Base-by-base conservation (phyloP, 2,888 invertebrate species). In the Odontomyia ornata region DNA sequence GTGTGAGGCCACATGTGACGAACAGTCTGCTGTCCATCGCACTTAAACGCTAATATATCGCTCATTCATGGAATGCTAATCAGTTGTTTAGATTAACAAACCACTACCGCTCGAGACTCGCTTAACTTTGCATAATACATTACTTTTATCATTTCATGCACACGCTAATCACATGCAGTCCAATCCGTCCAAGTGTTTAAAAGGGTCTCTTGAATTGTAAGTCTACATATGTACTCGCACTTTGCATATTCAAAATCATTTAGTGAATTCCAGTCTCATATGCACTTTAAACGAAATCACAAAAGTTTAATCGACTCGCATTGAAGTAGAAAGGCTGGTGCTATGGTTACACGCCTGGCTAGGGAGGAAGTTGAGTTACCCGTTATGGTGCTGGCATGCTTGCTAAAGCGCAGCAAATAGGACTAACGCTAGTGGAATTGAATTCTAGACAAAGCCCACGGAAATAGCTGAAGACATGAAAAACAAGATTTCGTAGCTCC, bases 61-160 rank as follows among this genome's bases (percentile, higher is more conserved):
- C 52, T 52, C 52, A 60, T 65, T 65, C 65, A 65, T 65, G 21
- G 65, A 65, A 65, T 65, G 65, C 65, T 65, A 65, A 65, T 65
- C 65, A 65, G 30, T 65, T 65, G 65, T 65, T 65, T 65, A 36
- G 65, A 30, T 21, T 36, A 65, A n/a, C n/a, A n/a, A 36, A 30
- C 25, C 36, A 21, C 65, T 36, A 28, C 36, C 65, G 36, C 27
- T 62, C n/a, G n/a, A n/a, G n/a, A n/a, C n/a, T n/a, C 27, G 27
- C 25, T 27, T 62, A 36, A 36, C 36, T 36, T 36, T 36, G 36
- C 36, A 5, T 36, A 36, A 9, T 9, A 36, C 9, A 36, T 36
- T n/a, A n/a, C n/a, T n/a, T n/a, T n/a, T n/a, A n/a, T 3, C 36
- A 36, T 36, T 9, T 36, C n/a, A 36, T 36, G 36, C 52, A 52